These are phyloP conservation scores for Lymantria monacha DNA, from an alignment of 2,888 invertebrate species.

Conservation along the genomic window DNA sequence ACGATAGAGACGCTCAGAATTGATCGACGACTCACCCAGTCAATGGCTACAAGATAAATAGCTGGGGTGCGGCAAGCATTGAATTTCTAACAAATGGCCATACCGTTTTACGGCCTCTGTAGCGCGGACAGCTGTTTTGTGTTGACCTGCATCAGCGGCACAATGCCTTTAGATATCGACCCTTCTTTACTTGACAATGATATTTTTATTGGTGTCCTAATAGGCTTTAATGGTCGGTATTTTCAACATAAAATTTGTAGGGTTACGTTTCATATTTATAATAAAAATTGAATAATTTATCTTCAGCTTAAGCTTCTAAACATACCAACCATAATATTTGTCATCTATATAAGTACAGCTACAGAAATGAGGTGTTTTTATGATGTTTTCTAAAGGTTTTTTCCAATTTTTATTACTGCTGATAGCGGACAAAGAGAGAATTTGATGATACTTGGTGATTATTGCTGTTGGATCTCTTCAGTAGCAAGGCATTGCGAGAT, in stretches of 20 bases:
- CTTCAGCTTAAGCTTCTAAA: background rate
- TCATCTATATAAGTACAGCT: too few species aligned
- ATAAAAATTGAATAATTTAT: background rate
- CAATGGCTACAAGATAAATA: conserved; percentile 64
- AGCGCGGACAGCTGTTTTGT: conserved; percentile 55
- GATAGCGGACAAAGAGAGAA: too few species aligned
- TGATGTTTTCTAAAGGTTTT: too few species aligned
- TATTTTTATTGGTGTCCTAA: conserved; percentile 35
- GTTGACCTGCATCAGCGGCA: conserved; percentile 54
- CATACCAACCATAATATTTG: too few species aligned
- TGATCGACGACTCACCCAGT: conserved; percentile 61
- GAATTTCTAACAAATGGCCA: conserved; percentile 69
- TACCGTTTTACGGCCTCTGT: conserved; percentile 36
- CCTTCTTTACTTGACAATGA: conserved; percentile 33
- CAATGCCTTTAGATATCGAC: conserved; percentile 43
- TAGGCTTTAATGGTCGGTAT: background rate
- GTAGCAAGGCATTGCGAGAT: too few species aligned
- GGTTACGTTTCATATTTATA: background rate
- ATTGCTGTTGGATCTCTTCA: too few species aligned
- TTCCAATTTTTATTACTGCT: too few species aligned
- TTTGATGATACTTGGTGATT: too few species aligned
- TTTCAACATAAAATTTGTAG: background rate
- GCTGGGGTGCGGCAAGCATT: conserved; percentile 46
- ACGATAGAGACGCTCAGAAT: conserved; percentile 47
- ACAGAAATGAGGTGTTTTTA: too few species aligned